Percentiles rank a stretch among this genome's conserved stretches.
These are phyloP conservation scores for Poeciliopsis occidentalis DNA, from an alignment of 2,113 vertebrate species.

Conservation along the genomic window DNA sequence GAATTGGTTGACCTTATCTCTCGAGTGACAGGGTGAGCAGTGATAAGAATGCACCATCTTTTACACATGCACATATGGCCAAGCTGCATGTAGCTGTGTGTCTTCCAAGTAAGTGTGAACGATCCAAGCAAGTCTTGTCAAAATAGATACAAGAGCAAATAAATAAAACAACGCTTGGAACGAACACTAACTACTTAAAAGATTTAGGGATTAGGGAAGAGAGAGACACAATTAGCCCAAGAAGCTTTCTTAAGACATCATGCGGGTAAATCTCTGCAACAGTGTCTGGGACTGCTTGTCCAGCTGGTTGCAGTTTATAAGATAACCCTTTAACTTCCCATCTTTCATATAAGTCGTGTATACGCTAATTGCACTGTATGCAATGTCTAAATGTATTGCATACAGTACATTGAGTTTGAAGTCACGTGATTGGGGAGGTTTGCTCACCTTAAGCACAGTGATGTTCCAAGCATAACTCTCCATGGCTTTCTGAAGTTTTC, in stretches of 20 bases:
- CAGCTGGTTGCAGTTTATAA: conserved; percentile 15
- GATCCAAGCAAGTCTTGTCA: conserved; percentile 48
- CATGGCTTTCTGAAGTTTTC: conserved; percentile 90
- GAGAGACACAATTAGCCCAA: conserved; percentile 53
- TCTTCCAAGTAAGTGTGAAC: conserved; percentile 37
- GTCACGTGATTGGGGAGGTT: background rate
- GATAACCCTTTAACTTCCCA: conserved; percentile 21
- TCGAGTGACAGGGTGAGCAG: conserved; percentile 13
- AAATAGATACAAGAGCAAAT: conserved; percentile 31
- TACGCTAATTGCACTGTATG: too few relatives aligned
- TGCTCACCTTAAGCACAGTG: conserved; percentile 82
- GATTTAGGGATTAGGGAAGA: conserved; percentile 65
- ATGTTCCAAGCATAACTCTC: conserved; percentile 96
- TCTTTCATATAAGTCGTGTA: conserved; percentile 2
- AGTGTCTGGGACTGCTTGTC: conserved; percentile 27
- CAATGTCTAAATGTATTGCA: background rate
- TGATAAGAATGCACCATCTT: conserved; percentile 34
- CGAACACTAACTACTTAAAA: conserved; percentile 57
- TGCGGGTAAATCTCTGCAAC: conserved; percentile 41
- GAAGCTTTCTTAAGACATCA: conserved; percentile 42
- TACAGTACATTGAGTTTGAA: background rate
- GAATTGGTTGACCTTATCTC: conserved; percentile 36
- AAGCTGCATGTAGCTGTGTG: background rate
- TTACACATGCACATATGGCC: conserved; percentile 9
- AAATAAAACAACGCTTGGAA: conserved; percentile 48